Percentiles rank a stretch among this genome's conserved stretches.
Evolutionary conservation across 2,113 vertebrate species (phyloP).

Genomic region (Hypanus sabinus): DNA sequence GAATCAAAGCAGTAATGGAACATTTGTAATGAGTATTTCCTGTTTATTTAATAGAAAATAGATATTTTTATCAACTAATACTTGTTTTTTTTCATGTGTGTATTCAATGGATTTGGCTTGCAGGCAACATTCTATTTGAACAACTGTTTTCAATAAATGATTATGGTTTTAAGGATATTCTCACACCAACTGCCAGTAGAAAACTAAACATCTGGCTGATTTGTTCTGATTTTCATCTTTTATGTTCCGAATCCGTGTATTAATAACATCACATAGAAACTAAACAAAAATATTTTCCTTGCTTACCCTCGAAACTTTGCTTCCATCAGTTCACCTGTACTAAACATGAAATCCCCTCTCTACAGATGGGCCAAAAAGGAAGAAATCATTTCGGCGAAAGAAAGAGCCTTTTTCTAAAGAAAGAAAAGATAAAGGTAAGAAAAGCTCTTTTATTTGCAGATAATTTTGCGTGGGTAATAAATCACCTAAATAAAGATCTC

Average conservation of each 20-base stretch:
- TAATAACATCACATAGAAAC: background rate
- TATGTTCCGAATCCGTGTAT: background rate
- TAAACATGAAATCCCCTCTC: background rate
- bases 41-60: background rate
- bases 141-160: background rate
- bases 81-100: background rate
- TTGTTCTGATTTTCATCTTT: background rate
- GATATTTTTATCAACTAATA: background rate
- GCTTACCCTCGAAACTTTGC: background rate
- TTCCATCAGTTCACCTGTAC: background rate
- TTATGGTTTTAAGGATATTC: background rate
- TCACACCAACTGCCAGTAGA: background rate
- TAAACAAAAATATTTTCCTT: background rate
- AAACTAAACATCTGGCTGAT: background rate
- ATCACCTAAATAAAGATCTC: background rate
- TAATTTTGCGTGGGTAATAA: background rate
- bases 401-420: slow-evolving; percentile 77
- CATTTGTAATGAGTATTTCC: background rate
- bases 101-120: background rate
- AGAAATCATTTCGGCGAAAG: slow-evolving; percentile 67
- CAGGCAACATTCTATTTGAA: background rate
- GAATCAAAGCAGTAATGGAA: background rate
- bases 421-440: slow-evolving; percentile 66
- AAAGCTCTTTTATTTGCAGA: background rate
- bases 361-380: slow-evolving; percentile 60